Evolutionary conservation across 1,140 invertebrate genomes (phyloP), one percentile per base, ranked within the genome.

Genomic region (Tenebrio molitor): DNA sequence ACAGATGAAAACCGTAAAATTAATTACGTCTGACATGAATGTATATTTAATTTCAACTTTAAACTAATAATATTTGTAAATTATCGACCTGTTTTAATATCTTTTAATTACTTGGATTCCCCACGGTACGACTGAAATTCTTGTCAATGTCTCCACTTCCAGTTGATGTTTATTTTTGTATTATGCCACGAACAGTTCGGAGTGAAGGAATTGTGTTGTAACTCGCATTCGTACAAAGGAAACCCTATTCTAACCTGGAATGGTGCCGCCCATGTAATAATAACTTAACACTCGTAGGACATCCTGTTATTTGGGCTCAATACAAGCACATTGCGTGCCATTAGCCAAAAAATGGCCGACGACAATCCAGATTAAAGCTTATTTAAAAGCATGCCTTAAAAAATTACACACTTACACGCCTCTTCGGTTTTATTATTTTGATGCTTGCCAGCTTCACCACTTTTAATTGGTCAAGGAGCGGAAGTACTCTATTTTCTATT

Each of bases 211-310:
- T 53, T 53, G 46, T 53, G 46, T 23, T 53, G 16, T 53, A 46
- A 46, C 42, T 46, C 15, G 42, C 17, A 23, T 53, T 53, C 46
- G 23, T 53, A 65, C 63, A 65, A 65, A 41, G 63, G 63, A 42
- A 65, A 65, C 63, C 63, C 63, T 41, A 65, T 42, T 42, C 63
- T 41, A 65, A 16, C 34, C 53, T 62, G 21, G 53, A 62, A 33
- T 62, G 23, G 21, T 62, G 29, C 53, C 53, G 53, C 53, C 63
- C 63, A 65, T 41, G 34, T 65, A 41, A 65, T 65, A 41, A 39
- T 65, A 65, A 65, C 63, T 29, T 42, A 65, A 65, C 39, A 65
- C 63, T 64, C 36, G 15, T 65, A 41, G 63, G 39, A 65, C 63
- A 42, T 65, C 63, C 63, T 36, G 63, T 65, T 65, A 19, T 53